Base-by-base conservation (phyloP, 2,888 invertebrate genomes). In the Octodonta nipae region DNA sequence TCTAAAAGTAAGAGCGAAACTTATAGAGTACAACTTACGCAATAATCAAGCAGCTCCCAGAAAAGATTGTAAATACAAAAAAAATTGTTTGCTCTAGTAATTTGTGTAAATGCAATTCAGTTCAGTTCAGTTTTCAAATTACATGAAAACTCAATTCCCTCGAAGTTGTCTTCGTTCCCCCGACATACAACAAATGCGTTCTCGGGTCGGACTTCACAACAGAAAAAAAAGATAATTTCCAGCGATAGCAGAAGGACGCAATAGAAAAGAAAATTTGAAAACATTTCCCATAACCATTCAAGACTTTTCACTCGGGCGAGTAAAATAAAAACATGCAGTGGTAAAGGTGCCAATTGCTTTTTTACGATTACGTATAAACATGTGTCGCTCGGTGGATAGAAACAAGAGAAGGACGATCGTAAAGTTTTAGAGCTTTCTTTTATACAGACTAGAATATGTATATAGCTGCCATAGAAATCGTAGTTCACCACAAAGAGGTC, bases 341-440 rank as follows among this genome's bases (percentile, higher is more conserved):
- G 32, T 33, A 33, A 14, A 28, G 36, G 36, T 36, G 38, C 38
- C 37, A 36, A 40, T 38, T 35, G 36, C 39, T 49, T 47, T 35
- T 52, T 51, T 53, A 50, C 43, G 50, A 45, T 47, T 46, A 41
- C 37, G 36, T 44, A 50, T 53, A 53, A 52, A 45, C 38, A 41
- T 35, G 34, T 36, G 36, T 36, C 35, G 38, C 34, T 32, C n/a
- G 32, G 26, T 15, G 27, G 29, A 28, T 12, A 31, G 35, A 38
- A 31, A 30, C 13, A 14, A 28, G 28, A 20, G 32, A 36, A 26
- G 40, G 35, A 28, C 24, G 13, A 15, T 34, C 34, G 37, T 41
- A 41, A 39, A 37, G 20, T 35, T 35, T 34, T 37, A 32, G 20
- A 28, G 26, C 34, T 7, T 13, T 8, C 34, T 35, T 30, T 24